These are phyloP conservation scores for Papilio polytes DNA, from an alignment of 1,140 invertebrate species.

Conservation along the genomic window DNA sequence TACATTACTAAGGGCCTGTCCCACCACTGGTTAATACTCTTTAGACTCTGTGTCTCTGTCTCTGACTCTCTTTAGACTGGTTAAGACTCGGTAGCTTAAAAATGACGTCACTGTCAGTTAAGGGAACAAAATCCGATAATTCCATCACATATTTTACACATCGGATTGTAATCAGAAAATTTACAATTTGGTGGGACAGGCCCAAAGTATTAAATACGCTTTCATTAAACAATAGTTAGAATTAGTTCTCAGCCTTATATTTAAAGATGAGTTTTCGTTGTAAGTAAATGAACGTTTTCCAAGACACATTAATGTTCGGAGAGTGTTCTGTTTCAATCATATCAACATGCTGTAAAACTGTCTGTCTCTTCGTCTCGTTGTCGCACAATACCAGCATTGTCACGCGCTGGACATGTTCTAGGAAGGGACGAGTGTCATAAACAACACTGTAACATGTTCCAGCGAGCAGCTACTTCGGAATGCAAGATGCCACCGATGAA, in stretches of 20 bases:
- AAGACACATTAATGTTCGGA: conserved; percentile 40
- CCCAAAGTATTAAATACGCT: neutral
- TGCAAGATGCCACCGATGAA: conserved; percentile 2
- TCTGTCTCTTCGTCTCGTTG: conserved; percentile 49
- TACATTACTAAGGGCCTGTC: neutral
- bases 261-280: conserved; percentile 14
- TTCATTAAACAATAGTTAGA: neutral
- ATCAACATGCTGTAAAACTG: conserved; percentile 53
- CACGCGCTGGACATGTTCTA: conserved; percentile 41
- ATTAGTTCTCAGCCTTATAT: neutral
- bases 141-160: too few relatives aligned
- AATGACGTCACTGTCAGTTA: too few relatives aligned
- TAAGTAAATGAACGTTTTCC: conserved; percentile 16
- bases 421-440: conserved; percentile 41
- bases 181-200: too few relatives aligned
- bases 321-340: conserved; percentile 44
- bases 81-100: too few relatives aligned
- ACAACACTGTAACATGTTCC: conserved; percentile 39
- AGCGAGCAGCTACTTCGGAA: neutral
- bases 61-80: too few relatives aligned
- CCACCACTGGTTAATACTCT: too few relatives aligned
- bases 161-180: too few relatives aligned
- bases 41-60: too few relatives aligned
- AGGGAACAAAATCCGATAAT: too few relatives aligned
- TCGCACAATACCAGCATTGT: conserved; percentile 52